Conservation (phyloP, 2,113 vertebrate species). For the Myotis davidii region DNA sequence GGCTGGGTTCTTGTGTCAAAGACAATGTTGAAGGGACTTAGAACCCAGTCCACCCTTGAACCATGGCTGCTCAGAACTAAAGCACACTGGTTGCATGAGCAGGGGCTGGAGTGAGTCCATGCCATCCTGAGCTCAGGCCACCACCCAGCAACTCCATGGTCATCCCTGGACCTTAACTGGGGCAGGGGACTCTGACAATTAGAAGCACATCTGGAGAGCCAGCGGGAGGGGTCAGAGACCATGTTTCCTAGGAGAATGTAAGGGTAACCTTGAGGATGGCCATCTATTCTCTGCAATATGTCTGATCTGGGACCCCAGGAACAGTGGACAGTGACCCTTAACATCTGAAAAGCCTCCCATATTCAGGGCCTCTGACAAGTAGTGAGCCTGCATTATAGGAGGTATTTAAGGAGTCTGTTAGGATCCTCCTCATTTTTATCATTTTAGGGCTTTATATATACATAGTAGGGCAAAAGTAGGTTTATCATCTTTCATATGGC, state of each 20-base stretch:
- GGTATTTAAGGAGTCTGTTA: not conserved
- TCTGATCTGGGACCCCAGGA: not conserved
- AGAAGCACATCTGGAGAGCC: not conserved
- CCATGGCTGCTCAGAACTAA: not conserved
- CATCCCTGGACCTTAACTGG: not conserved
- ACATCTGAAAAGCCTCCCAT: not conserved
- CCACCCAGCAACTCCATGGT: not conserved
- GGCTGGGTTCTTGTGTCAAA: not conserved
- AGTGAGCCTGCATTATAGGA: not conserved
- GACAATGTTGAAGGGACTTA: not conserved
- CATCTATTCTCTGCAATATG: not conserved
- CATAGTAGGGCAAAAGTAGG: not conserved
- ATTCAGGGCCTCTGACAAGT: not conserved
- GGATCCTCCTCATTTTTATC: not conserved
- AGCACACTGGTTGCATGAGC: not conserved
- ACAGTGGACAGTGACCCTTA: not conserved
- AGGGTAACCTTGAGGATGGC: not conserved
- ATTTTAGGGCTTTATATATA: not conserved
- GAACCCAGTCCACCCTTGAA: not conserved
- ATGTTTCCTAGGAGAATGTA: not conserved
- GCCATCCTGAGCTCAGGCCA: not conserved
- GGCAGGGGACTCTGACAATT: not conserved
- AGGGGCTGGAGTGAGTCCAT: not conserved
- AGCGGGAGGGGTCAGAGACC: not conserved
- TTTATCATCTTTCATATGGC: not conserved